Evolutionary conservation across 2,888 invertebrate species (phyloP).

Genomic region (Calephelis perditalis): DNA sequence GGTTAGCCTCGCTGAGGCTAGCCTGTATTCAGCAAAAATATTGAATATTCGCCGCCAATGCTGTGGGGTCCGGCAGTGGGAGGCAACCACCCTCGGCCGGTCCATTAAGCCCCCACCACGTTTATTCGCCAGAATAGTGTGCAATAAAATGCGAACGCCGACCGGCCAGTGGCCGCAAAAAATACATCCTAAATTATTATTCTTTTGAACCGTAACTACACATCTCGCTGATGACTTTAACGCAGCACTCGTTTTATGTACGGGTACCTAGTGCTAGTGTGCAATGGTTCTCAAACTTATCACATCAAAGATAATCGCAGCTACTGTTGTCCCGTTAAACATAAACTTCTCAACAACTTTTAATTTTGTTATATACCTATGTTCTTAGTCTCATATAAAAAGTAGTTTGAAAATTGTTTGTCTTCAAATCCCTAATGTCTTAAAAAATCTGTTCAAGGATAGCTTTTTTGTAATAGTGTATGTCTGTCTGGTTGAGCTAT

Average conservation of each 20-base stretch:
- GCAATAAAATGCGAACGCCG: constrained; percentile 69
- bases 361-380: no score
- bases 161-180: constrained; percentile 60
- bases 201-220: constrained; percentile 43
- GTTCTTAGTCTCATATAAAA: no score
- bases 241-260: constrained; percentile 21
- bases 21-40: constrained; percentile 57
- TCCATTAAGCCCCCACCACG: constrained; percentile 59
- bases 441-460: no score
- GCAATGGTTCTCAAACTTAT: no score
- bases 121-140: constrained; percentile 73
- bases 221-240: constrained; percentile 17
- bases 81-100: constrained; percentile 36
- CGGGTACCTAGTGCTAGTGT: neutral
- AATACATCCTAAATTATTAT: constrained; percentile 64
- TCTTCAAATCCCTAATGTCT: no score
- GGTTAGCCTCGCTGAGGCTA: constrained; percentile 44
- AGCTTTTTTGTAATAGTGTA: no score
- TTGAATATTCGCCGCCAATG: constrained; percentile 66
- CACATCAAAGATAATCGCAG: no score
- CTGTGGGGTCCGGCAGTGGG: constrained; percentile 37
- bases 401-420: no score
- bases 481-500: no score
- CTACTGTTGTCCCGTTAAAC: no score
- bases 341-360: no score